These are phyloP conservation scores for Metopolophium dirhodum DNA, from an alignment of 1,140 invertebrate genomes.

Conservation along the genomic window DNA sequence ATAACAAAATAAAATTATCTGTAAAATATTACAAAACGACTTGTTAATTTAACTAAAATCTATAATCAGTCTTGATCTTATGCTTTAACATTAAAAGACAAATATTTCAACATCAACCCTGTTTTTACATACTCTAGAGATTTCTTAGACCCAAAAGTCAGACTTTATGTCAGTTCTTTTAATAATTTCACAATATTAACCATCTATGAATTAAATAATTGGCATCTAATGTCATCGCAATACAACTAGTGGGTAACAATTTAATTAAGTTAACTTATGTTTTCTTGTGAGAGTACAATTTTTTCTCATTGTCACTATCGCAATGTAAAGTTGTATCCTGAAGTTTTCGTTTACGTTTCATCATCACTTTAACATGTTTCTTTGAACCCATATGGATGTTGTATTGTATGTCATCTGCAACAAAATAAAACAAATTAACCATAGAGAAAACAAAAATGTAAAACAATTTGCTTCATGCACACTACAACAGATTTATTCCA, in stretches of 20 bases:
- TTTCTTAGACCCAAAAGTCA: background rate
- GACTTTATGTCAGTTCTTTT: background rate
- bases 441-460: background rate
- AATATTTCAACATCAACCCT: background rate
- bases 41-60: slow-evolving; percentile 19
- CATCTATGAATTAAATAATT: background rate
- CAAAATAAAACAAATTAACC: background rate
- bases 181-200: background rate
- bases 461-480: background rate
- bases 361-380: slow-evolving; percentile 29
- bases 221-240: background rate
- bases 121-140: background rate
- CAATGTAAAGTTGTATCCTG: background rate
- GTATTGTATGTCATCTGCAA: slow-evolving; percentile 35
- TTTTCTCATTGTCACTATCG: background rate
- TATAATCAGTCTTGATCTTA: slow-evolving; percentile 36
- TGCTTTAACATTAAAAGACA: background rate
- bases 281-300: background rate
- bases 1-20: background rate
- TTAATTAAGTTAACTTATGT: background rate
- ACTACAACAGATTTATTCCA: too few relatives aligned
- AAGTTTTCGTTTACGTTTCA: slow-evolving; percentile 38
- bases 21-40: background rate
- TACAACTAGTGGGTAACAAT: background rate
- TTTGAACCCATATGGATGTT: slow-evolving; percentile 40